Conservation (phyloP, 2,113 vertebrate genomes). For the Lethenteron reissneri region DNA sequence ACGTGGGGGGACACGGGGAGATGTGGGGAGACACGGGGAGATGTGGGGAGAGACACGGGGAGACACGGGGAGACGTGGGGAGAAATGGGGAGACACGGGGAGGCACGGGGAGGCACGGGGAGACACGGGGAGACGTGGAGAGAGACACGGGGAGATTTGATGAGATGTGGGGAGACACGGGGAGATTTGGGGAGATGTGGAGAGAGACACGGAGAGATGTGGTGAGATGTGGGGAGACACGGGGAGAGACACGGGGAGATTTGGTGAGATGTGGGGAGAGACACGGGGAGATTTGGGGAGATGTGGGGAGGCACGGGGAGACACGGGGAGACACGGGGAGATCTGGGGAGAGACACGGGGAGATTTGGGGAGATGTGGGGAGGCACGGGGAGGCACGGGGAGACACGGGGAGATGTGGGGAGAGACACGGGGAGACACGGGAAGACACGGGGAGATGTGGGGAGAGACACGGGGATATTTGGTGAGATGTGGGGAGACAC, state of each 20-base stretch:
- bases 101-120: too few relatives aligned
- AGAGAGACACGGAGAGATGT: too few relatives aligned
- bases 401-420: too few relatives aligned
- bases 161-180: conserved; percentile 9
- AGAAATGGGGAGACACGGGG: too few relatives aligned
- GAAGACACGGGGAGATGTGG: too few relatives aligned
- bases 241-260: conserved; percentile 9
- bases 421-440: too few relatives aligned
- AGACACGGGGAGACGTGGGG: conserved; percentile 7
- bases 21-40: conserved; percentile 10
- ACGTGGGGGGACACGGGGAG: too few relatives aligned
- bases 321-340: too few relatives aligned
- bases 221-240: too few relatives aligned
- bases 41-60: conserved; percentile 6
- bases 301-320: conserved; percentile 4
- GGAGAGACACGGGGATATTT: conserved; percentile 11
- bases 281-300: conserved; percentile 8
- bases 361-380: conserved; percentile 12
- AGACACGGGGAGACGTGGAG: too few relatives aligned
- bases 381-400: too few relatives aligned
- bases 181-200: too few relatives aligned
- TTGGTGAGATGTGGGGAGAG: conserved; percentile 11
- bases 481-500: conserved; percentile 9
- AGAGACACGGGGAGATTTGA: conserved; percentile 12
- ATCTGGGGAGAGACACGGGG: conserved; percentile 7